Conservation (phyloP, 2,797 vertebrate genomes). For the Pantherophis vulpinus region DNA sequence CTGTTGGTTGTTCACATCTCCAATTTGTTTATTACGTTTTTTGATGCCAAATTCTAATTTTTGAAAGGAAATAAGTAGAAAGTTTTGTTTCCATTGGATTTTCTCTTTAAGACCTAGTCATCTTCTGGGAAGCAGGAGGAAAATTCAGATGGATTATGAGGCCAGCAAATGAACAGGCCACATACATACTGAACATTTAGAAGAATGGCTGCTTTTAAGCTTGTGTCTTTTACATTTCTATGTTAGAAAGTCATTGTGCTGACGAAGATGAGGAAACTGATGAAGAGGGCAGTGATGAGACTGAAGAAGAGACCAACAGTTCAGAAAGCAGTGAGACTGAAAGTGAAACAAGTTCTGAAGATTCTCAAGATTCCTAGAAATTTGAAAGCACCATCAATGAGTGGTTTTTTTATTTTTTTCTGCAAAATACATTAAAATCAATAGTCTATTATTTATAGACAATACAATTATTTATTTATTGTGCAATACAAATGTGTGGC, state of each 20-base stretch:
- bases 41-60: not conserved
- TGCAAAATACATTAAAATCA: constrained; percentile 13
- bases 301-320: constrained; percentile 41
- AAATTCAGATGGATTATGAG: not conserved
- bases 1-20: not conserved
- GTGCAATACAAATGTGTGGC: not conserved
- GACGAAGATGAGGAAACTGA: constrained; percentile 50
- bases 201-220: not conserved
- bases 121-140: not conserved
- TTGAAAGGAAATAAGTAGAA: not conserved
- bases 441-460: not conserved
- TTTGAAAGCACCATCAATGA: not conserved
- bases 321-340: constrained; percentile 52
- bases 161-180: not conserved
- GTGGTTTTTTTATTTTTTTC: not conserved
- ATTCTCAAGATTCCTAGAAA: constrained; percentile 50
- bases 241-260: constrained; percentile 52
- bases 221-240: constrained; percentile 30
- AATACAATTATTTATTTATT: not conserved
- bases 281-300: constrained; percentile 43
- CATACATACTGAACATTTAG: not conserved
- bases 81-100: not conserved
- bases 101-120: not conserved
- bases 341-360: constrained; percentile 55
- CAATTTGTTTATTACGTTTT: not conserved